Percentiles rank a stretch among this genome's conserved stretches.
Conservation (phyloP, 1,140 invertebrate genomes). For the Drosophila mayri region DNA sequence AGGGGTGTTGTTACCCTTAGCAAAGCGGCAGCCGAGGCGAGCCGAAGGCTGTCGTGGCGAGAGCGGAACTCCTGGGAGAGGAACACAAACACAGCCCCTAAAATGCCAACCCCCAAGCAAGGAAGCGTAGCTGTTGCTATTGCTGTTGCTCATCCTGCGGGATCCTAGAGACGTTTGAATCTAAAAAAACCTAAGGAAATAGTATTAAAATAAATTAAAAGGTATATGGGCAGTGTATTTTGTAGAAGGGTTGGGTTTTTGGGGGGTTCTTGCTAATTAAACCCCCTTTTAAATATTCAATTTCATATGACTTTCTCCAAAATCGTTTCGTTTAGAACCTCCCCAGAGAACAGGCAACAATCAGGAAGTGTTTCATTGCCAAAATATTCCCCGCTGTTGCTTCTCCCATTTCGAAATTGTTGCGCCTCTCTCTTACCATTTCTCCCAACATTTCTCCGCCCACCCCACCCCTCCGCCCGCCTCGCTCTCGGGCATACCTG, state of each 20-base stretch:
- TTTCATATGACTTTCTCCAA: neutral
- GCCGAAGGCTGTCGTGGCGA: slow-evolving; percentile 11
- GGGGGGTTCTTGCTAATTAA: neutral
- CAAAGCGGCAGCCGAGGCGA: slow-evolving; percentile 5
- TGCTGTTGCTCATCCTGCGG: slow-evolving; percentile 68
- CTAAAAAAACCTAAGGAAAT: neutral
- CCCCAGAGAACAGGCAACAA: slow-evolving; percentile 34
- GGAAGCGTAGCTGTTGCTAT: slow-evolving; percentile 68
- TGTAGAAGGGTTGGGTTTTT: neutral
- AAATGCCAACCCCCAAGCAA: slow-evolving; percentile 68
- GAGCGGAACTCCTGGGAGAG: slow-evolving; percentile 29
- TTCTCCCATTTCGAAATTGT: slow-evolving; percentile 67
- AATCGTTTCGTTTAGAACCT: slow-evolving; percentile 26
- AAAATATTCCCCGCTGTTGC: slow-evolving; percentile 38
- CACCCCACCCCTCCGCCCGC: neutral
- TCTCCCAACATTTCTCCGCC: slow-evolving; percentile 25
- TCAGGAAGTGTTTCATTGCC: slow-evolving; percentile 74
- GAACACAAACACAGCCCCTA: slow-evolving; percentile 64
- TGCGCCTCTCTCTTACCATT: slow-evolving; percentile 68
- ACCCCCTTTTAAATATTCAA: too few relatives aligned
- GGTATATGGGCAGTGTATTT: neutral
- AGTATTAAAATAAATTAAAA: neutral
- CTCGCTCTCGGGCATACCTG: slow-evolving; percentile 51
- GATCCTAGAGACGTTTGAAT: slow-evolving; percentile 28
- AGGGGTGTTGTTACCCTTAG: slow-evolving; percentile 51